Percentiles rank a stretch among this genome's conserved stretches.
These are phyloP conservation scores for Sminthopsis crassicaudata DNA, from an alignment of 2,113 vertebrate species.

Conservation along the genomic window DNA sequence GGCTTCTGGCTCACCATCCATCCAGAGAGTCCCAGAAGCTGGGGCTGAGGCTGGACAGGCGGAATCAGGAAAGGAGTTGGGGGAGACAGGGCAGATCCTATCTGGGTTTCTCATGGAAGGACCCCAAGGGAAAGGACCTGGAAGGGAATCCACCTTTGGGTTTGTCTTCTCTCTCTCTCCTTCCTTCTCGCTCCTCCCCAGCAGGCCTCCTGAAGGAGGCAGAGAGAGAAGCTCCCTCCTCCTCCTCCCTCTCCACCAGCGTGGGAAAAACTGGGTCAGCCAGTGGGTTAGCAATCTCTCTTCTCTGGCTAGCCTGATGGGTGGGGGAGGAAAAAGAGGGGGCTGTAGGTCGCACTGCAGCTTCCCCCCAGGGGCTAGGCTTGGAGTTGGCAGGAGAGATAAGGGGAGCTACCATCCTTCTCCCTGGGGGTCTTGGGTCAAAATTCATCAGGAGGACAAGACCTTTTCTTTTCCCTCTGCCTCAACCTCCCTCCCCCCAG, in stretches of 20 bases:
- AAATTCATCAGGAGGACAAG: neutral
- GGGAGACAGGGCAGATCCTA: neutral
- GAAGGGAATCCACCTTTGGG: neutral
- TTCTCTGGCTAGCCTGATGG: conserved; percentile 70
- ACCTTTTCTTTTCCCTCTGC: neutral
- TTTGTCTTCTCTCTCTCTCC: neutral
- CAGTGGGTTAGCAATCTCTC: conserved; percentile 58
- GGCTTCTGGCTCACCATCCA: neutral
- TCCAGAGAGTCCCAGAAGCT: neutral
- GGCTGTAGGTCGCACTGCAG: conserved; percentile 56
- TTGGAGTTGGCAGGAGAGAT: neutral
- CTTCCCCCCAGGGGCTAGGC: conserved; percentile 58
- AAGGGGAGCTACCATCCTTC: neutral
- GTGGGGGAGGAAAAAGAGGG: conserved; percentile 45
- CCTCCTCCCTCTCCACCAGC: conserved; percentile 67
- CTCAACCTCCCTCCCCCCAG: neutral
- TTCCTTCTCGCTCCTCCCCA: neutral
- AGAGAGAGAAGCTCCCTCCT: conserved; percentile 61
- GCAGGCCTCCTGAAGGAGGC: conserved; percentile 52
- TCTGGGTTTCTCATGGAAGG: neutral
- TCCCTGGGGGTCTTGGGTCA: neutral
- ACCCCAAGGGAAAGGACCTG: neutral
- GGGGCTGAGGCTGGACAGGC: neutral
- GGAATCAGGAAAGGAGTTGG: neutral
- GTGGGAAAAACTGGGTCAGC: conserved; percentile 79